Percentiles rank a stretch among this genome's conserved stretches.
Evolutionary conservation across 1,140 invertebrate genomes (phyloP).

Genomic region (Heliconius nattereri): DNA sequence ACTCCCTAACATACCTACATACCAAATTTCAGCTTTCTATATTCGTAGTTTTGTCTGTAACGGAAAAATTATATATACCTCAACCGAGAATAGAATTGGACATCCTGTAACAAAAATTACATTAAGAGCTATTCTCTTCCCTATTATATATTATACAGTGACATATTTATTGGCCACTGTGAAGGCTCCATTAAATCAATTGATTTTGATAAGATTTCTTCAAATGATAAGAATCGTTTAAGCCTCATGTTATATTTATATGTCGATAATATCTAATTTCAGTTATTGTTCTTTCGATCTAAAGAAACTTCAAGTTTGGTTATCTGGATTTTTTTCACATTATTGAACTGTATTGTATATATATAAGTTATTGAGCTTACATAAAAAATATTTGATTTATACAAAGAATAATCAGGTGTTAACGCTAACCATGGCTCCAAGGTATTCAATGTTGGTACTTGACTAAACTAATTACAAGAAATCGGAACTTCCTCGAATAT

Average conservation of each 20-base stretch:
- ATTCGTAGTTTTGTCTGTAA: too few species aligned
- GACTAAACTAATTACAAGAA: too few species aligned
- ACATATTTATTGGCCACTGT: conserved; percentile 72
- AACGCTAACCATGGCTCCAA: background rate
- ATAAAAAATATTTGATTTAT: too few species aligned
- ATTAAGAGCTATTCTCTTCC: conserved; percentile 68
- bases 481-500: too few species aligned
- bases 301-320: background rate
- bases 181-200: conserved; percentile 56
- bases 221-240: conserved; percentile 48
- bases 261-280: conserved; percentile 22
- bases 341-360: conserved; percentile 1
- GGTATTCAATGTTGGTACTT: background rate
- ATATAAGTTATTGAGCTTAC: background rate
- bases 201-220: conserved; percentile 66
- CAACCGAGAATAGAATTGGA: background rate
- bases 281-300: conserved; percentile 13
- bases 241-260: conserved; percentile 31
- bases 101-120: conserved; percentile 42
- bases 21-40: too few species aligned
- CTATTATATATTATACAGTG: conserved; percentile 45
- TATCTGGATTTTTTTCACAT: background rate
- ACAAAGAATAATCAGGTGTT: background rate
- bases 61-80: background rate
- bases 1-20: too few species aligned